Percentiles rank a stretch among this genome's conserved stretches.
phyloP scores from a whole-genome alignment of 2,113 vertebrate genomes.

The Aptenodytes forsteri region DNA sequence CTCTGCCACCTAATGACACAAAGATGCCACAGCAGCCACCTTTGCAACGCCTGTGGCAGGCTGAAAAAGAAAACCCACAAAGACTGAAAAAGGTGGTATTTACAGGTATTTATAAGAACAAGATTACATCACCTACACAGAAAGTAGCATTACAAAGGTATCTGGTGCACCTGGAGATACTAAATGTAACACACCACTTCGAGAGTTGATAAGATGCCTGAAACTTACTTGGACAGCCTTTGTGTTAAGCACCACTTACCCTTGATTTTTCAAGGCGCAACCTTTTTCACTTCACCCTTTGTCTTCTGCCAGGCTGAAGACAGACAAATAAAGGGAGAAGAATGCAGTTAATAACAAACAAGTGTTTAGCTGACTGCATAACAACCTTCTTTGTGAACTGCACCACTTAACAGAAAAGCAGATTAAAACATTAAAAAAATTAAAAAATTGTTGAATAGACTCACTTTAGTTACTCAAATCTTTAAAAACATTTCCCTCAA shows the following conservation, averaged over 20 bases:
- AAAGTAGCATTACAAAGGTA: background rate
- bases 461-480: background rate
- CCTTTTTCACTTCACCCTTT: background rate
- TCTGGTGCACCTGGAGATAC: accelerated
- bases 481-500: too few species aligned
- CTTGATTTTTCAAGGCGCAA: accelerated
- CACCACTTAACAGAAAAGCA: accelerated
- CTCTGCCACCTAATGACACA: conserved; percentile 71
- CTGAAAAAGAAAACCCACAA: accelerated
- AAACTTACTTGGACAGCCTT: background rate
- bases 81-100: accelerated
- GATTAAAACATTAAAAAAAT: accelerated
- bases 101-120: accelerated
- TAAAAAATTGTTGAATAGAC: accelerated
- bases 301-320: background rate
- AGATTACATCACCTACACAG: accelerated
- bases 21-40: conserved; percentile 45
- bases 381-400: accelerated
- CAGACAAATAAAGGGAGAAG: background rate
- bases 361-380: accelerated
- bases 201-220: accelerated
- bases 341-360: accelerated
- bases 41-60: conserved; percentile 52
- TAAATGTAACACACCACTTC: accelerated
- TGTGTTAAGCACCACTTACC: background rate